Evolutionary conservation across 2,113 vertebrate species (phyloP), one percentile per base, ranked within the genome.

Genomic region (Limanda limanda): DNA sequence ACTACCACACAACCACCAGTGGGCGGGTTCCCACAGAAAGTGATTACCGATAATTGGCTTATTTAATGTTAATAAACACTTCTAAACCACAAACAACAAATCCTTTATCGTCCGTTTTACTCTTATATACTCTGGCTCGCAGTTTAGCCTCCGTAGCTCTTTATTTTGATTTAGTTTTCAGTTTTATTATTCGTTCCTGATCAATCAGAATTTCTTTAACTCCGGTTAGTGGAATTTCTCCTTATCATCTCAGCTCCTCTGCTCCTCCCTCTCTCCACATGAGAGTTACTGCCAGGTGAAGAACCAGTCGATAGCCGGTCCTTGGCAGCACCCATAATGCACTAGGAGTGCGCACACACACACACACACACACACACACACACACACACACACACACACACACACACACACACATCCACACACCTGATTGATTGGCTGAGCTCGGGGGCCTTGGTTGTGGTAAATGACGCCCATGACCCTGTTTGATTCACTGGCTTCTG

Each of bases 371-470:
- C 27, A 27, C 27, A 27, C 27, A 27, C 27, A 27, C 3, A 27
- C 27, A 27, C 27, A 27, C 27, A 27, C 20, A 21, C 31, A 40
- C 18, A 14, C n/a, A 14, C 55, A 20, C 37, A 61, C 54, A 63
- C 47, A 48, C 47, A 48, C 4, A 21, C 31, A 40, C 18, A 14
- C n/a, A 14, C 55, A 20, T 27, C 58, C 54, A 63, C 47, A 48
- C 47, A 48, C 4, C 58, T 87, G 80, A 85, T 74, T 81, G 84
- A 88, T 78, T 42, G 68, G 59, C 71, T 31, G 4, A 27, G 70
- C 59, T n/a, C 47, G 18, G 55, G 35, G 84, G 63, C 60, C 82
- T 56, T 68, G 78, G 58, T 59, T 69, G 75, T 45, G 65, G 75
- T 86, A 78, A 86, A 78, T 63, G 64, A 47, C 35, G 66, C 35